These are phyloP conservation scores for Phyllostomus discolor DNA, from an alignment of 2,113 vertebrate genomes.

Conservation along the genomic window DNA sequence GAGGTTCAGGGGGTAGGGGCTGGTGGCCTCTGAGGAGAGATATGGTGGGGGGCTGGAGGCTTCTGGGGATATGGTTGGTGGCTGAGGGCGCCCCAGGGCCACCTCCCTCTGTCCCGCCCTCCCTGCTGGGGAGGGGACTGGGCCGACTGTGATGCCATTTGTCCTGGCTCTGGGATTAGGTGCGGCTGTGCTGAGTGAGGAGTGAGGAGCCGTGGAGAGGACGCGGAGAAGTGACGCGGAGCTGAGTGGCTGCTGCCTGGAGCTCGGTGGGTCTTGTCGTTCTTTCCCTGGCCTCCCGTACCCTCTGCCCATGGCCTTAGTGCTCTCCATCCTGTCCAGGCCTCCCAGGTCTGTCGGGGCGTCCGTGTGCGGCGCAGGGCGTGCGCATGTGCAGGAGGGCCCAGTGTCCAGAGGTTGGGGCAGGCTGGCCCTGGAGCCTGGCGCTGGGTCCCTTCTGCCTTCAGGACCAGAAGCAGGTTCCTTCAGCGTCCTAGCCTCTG, in stretches of 20 bases:
- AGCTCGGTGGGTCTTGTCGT: background rate
- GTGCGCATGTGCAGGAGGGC: fast-evolving
- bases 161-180: constrained; percentile 44
- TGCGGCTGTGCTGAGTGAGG: background rate
- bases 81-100: background rate
- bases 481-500: background rate
- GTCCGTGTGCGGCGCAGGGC: background rate
- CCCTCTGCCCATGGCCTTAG: background rate
- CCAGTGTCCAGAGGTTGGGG: background rate
- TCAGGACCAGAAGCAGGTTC: background rate
- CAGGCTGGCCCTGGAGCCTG: background rate
- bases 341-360: background rate
- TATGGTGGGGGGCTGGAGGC: background rate
- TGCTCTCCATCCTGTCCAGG: background rate
- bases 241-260: background rate
- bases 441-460: background rate
- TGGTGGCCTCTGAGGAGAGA: background rate
- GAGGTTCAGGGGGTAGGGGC: background rate
- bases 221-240: background rate
- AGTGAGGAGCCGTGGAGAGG: background rate
- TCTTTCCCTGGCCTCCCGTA: background rate
- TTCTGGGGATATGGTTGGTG: constrained; percentile 5
- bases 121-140: background rate
- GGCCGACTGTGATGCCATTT: constrained; percentile 34
- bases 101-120: background rate